Conservation (phyloP, 2,113 vertebrate species). For the Burhinus bistriatus region DNA sequence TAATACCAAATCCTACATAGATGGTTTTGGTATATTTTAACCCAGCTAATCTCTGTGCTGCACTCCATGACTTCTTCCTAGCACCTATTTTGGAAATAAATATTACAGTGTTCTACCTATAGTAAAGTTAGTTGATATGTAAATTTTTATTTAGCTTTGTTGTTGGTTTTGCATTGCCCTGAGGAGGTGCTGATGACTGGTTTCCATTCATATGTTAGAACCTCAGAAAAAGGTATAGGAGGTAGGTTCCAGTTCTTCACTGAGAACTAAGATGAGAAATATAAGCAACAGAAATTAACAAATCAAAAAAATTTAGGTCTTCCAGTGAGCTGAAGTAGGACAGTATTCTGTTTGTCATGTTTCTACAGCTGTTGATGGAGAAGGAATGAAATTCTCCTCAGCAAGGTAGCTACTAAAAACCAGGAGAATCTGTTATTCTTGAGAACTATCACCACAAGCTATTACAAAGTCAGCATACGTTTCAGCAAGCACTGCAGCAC, state of each 20-base stretch:
- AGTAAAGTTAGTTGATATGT: neutral
- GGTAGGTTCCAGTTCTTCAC: neutral
- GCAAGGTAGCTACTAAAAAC: neutral
- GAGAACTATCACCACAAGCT: neutral
- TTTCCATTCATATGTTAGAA: neutral
- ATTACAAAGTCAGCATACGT: neutral
- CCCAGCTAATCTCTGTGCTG: neutral
- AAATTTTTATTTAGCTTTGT: neutral
- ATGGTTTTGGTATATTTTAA: neutral
- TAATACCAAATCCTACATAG: neutral
- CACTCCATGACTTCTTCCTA: neutral
- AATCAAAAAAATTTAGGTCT: neutral
- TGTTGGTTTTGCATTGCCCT: neutral
- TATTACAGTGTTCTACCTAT: neutral
- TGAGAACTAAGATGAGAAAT: neutral
- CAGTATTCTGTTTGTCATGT: neutral
- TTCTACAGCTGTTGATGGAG: neutral
- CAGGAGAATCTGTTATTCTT: neutral
- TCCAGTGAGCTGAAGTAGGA: neutral
- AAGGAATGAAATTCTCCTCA: neutral
- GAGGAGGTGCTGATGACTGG: neutral
- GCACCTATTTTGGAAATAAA: neutral
- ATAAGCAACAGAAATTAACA: neutral
- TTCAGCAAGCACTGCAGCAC: neutral
- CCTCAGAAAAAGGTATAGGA: neutral